These are phyloP conservation scores for Nicator chloris DNA, from an alignment of 2,113 vertebrate species.

Conservation along the genomic window DNA sequence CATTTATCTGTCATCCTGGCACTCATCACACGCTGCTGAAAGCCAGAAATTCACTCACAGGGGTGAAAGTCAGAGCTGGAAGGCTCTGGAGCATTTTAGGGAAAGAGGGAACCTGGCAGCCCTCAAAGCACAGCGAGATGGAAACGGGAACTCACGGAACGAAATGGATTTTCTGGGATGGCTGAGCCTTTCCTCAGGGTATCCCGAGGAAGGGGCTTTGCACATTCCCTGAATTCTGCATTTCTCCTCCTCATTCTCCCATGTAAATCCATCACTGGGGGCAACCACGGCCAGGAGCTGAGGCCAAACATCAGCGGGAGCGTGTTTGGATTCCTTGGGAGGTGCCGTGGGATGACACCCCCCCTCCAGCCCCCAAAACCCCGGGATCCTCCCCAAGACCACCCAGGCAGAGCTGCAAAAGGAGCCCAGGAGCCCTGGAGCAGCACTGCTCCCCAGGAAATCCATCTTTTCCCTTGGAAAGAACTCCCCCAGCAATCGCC, in stretches of 20 bases:
- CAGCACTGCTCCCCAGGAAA: not conserved
- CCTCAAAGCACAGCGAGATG: not conserved
- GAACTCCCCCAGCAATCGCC: not conserved
- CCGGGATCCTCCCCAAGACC: not conserved
- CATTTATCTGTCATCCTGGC: not conserved
- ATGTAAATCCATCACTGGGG: not conserved
- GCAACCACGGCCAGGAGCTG: not conserved
- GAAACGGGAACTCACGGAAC: not conserved
- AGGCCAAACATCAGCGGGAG: not conserved
- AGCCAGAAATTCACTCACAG: fast-evolving
- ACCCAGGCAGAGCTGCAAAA: not conserved
- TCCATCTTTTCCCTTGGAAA: not conserved
- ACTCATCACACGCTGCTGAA: fast-evolving
- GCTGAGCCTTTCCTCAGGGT: not conserved
- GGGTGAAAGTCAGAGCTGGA: not conserved
- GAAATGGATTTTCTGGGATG: fast-evolving
- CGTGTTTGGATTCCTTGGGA: not conserved
- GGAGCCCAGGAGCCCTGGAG: not conserved
- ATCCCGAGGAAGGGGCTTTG: not conserved
- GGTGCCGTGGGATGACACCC: not conserved
- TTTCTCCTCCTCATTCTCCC: not conserved
- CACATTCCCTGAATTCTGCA: not conserved
- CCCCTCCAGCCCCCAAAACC: not conserved
- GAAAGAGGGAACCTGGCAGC: not conserved
- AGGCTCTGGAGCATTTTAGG: not conserved